These are phyloP conservation scores for Leptobrachium leishanense DNA, from an alignment of 2,113 vertebrate species.

Conservation along the genomic window DNA sequence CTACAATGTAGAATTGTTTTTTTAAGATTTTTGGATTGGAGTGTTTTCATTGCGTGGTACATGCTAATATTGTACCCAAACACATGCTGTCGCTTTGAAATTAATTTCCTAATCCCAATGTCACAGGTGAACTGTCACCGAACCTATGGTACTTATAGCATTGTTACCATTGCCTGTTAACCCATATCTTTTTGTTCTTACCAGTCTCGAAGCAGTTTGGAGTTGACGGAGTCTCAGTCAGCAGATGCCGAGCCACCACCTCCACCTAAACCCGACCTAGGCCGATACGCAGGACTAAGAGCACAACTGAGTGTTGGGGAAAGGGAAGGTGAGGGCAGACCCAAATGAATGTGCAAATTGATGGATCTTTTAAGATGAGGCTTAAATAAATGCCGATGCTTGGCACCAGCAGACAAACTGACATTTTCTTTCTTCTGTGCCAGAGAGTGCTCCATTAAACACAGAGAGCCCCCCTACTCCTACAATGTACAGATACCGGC, in stretches of 20 bases:
- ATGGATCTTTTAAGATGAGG: no score
- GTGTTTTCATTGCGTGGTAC: no score
- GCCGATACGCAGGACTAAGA: slow-evolving; percentile 85
- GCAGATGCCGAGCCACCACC: slow-evolving; percentile 90
- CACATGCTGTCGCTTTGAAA: no score
- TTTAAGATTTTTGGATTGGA: no score
- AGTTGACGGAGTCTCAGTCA: slow-evolving; percentile 93
- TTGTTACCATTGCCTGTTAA: no score
- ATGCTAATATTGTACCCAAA: no score
- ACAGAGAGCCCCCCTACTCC: slow-evolving; percentile 87
- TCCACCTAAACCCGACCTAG: slow-evolving; percentile 91
- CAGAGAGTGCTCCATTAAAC: slow-evolving; percentile 81
- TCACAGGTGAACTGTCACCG: no score
- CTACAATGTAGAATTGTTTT: no score
- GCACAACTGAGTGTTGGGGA: slow-evolving; percentile 75
- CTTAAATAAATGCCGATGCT: no score
- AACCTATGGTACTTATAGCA: no score
- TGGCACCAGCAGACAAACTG: no score
- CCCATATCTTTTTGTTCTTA: slow-evolving; percentile 41
- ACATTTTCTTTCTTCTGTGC: background rate
- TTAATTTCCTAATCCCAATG: no score
- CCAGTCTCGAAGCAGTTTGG: slow-evolving; percentile 92
- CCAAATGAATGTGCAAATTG: background rate
- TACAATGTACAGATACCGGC: slow-evolving; percentile 93
- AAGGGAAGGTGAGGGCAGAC: slow-evolving; percentile 80